phyloP scores from a whole-genome alignment of 2,888 invertebrate species.

The Drosophila lutescens region DNA sequence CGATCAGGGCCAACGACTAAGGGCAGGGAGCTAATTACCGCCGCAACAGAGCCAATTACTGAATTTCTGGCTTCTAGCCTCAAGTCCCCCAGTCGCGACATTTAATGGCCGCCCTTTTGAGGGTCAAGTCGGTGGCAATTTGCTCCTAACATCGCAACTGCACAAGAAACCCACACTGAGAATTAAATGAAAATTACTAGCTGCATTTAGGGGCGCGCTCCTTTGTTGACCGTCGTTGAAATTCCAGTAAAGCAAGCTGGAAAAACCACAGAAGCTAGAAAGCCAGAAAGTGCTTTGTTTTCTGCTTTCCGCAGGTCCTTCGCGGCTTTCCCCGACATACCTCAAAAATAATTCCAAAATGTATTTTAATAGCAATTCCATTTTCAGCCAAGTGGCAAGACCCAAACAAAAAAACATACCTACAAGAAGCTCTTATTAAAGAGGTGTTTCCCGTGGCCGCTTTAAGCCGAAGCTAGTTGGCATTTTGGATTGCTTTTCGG shows the following conservation, averaged over 20 bases:
- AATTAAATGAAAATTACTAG: conserved; percentile 74
- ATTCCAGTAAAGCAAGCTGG: conserved; percentile 5
- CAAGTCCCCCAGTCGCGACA: conserved; percentile 55
- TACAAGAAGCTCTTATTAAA: conserved; percentile 12
- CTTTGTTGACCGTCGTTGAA: conserved; percentile 28
- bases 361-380: conserved; percentile 26
- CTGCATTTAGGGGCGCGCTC: conserved; percentile 61
- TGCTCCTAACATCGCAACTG: conserved; percentile 21
- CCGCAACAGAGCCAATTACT: conserved; percentile 53
- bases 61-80: conserved; percentile 47
- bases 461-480: conserved; percentile 35
- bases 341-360: conserved; percentile 20
- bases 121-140: conserved; percentile 67
- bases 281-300: conserved; percentile 22
- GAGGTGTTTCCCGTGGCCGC: conserved; percentile 29
- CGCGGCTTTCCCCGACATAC: conserved; percentile 7
- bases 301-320: conserved; percentile 2
- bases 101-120: conserved; percentile 70
- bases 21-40: conserved; percentile 63
- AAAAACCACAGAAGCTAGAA: not conserved
- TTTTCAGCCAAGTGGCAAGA: conserved; percentile 23
- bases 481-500: conserved; percentile 42
- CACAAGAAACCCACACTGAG: conserved; percentile 61
- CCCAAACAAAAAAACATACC: not conserved
- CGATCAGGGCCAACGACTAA: conserved; percentile 51